Evolutionary conservation across 2,797 vertebrate species (phyloP).

Genomic region (Simalia tracyae): DNA sequence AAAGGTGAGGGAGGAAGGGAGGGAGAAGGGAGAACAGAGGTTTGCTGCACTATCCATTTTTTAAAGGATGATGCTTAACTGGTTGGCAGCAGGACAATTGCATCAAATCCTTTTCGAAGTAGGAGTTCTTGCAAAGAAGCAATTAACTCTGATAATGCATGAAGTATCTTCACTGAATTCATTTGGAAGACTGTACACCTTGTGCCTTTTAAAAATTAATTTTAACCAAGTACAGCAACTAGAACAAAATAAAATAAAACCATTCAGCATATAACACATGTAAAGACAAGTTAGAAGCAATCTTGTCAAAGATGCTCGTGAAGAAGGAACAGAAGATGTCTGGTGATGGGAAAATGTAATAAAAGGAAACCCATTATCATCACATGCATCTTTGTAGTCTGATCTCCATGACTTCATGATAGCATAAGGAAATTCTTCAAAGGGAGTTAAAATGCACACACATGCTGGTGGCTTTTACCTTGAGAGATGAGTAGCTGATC

Average conservation of each 20-base stretch:
- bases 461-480: background rate
- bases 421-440: background rate
- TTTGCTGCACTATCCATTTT: background rate
- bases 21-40: background rate
- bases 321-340: background rate
- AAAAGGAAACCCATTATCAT: background rate
- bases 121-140: background rate
- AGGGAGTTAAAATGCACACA: background rate
- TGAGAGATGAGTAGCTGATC: background rate
- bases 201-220: background rate
- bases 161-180: background rate
- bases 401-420: background rate
- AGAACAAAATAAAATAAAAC: background rate
- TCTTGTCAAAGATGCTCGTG: background rate
- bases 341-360: background rate
- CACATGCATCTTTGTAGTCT: background rate
- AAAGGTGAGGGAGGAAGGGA: background rate
- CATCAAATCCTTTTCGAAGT: background rate
- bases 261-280: background rate
- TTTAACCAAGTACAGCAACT: background rate
- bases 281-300: background rate
- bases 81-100: background rate
- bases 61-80: background rate
- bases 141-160: background rate
- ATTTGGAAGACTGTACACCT: background rate